Base-by-base conservation (phyloP, 2,113 vertebrate species). In the Limanda limanda region DNA sequence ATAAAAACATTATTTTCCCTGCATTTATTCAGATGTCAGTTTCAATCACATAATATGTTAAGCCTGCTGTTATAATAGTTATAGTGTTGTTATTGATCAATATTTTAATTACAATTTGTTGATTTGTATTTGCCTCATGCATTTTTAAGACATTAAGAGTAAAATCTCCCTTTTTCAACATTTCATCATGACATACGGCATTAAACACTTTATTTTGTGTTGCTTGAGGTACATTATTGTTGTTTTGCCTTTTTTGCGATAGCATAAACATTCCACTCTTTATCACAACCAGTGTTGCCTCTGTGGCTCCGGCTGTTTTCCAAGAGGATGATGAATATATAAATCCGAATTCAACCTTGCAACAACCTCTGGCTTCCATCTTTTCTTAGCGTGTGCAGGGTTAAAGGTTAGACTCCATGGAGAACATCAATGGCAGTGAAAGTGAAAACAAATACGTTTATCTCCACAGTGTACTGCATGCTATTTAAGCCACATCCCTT, bases 401-500 rank as follows among this genome's bases (percentile, higher is more conserved):
- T 67, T 40, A 76, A 58, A 79, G 58, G 54, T 79, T 25, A 68
- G 2, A 51, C 18, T 45, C 56, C 17, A 37, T 21, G 18, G 40
- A 75, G 7, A 55, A 54, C 2, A 74, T 67, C 37, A 12, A 20
- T 64, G 52, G 9, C 25, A 42, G 15, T 24, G n/a, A 81, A 65
- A 35, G 24, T 55, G 17, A 70, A 61, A 65, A 70, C n/a, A 0
- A 40, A 69, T 75, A 45, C 11, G 63, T 78, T 52, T n/a, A 52
- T 71, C 10, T 17, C 15, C 24, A 7, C 15, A 35, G 14, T 20
- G 24, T 27, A 45, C 4, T 8, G 25, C 3, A 48, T 70, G 54
- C 77, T 2, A 81, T 65, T 59, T 45, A 20, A 31, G 3, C 70
- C 75, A 74, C 27, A 45, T 80, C 45, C 65, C 13, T 66, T 74